Evolutionary conservation across 2,888 invertebrate genomes (phyloP), one percentile per base, ranked within the genome.

Genomic region (Trileptium ribeirensis): DNA sequence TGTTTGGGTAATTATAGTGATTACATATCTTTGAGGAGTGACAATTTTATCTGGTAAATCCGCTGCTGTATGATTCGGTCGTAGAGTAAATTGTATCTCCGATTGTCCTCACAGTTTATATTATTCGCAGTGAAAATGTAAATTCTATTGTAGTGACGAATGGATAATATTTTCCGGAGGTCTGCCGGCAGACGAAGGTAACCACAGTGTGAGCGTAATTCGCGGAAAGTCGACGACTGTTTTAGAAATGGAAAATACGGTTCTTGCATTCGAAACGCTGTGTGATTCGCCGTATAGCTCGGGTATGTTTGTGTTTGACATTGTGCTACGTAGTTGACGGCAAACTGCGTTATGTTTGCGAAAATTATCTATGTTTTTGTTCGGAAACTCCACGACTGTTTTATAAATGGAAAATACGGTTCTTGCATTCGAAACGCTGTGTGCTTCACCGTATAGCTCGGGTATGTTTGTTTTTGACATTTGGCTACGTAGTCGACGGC

Each of bases 321-420:
- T n/a, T 64, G 64, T 64, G 64, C 19, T n/a, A 19, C 19, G 64
- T n/a, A n/a, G n/a, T n/a, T n/a, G n/a, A n/a, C n/a, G n/a, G n/a
- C n/a, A n/a, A n/a, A n/a, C n/a, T n/a, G n/a, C n/a, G n/a, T n/a
- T n/a, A n/a, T n/a, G n/a, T n/a, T n/a, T n/a, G n/a, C n/a, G n/a
- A n/a, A n/a, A n/a, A n/a, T n/a, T n/a, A n/a, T n/a, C n/a, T n/a
- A n/a, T n/a, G n/a, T n/a, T n/a, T n/a, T n/a, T n/a, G n/a, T n/a
- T n/a, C 19, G 82, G 85, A 31, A 85, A 86, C 34, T 86, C 86
- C 64, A 84, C 86, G n/a, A 86, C 88, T 39, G 97, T 98, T 83
- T 92, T 99, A 87, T 98, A 99, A 92, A 98, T 99, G 98, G 98
- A 99, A 89, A 96, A 98, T 91, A 94, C 94, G 88, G 96, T 99